A percentile compares a stretch with the other conserved stretches of the same genome.
phyloP scores from a whole-genome alignment of 1,140 invertebrate species.

The Sarcophaga peregrina region DNA sequence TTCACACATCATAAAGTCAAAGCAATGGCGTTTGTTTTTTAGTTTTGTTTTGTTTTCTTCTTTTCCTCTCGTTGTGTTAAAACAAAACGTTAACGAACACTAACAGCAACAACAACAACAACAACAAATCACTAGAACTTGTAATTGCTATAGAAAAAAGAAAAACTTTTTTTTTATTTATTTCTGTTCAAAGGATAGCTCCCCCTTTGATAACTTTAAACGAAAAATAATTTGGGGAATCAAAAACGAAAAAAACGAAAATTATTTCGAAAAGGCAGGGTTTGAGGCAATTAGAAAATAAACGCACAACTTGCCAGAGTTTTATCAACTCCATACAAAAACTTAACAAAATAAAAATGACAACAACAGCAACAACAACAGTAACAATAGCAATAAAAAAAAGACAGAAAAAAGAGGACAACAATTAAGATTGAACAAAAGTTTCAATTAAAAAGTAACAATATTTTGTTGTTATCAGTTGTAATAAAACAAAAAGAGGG shows the following conservation, averaged over 20 bases:
- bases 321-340: constrained; percentile 19
- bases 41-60: too few relatives aligned
- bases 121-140: neutral
- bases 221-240: constrained; percentile 3
- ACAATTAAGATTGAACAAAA: constrained; percentile 23
- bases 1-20: neutral
- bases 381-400: neutral
- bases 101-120: neutral
- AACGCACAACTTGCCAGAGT: neutral
- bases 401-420: neutral
- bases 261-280: neutral
- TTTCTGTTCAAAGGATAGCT: neutral
- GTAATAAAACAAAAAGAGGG: neutral
- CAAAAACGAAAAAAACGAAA: neutral
- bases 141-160: constrained; percentile 16
- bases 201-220: too few relatives aligned
- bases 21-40: too few relatives aligned
- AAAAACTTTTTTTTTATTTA: neutral
- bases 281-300: neutral
- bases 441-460: constrained; percentile 25
- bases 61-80: too few relatives aligned
- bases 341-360: neutral
- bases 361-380: neutral
- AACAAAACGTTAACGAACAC: neutral
- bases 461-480: neutral